Evolutionary conservation across 23 tunicate genomes (phyloP), one percentile per base, ranked within the genome.

Genomic region (Oikopleura albicans): DNA sequence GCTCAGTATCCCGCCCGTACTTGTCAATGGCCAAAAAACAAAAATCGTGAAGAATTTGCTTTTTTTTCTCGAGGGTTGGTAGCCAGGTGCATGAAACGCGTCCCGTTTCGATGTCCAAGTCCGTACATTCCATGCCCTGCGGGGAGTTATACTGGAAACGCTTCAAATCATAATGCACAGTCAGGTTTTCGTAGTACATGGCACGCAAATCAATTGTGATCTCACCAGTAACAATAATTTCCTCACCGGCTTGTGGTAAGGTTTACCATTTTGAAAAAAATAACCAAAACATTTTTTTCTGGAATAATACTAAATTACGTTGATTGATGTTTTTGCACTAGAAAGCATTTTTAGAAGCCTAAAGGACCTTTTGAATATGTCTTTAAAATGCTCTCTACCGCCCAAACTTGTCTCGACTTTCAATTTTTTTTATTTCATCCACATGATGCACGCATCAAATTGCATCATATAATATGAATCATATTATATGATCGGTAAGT

Each of bases 21-120:
- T 71, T 71, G 37, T 71, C 79, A 71, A 71, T 71, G 4, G 79
- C 79, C 37, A 71, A 71, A 29, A 71, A 71, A 31, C 79, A 71
- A 29, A 71, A 71, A 37, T 29, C 79, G 35, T 16, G 37, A 71
- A 71, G 33, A 22, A 2, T 71, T 31, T 71, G 79, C 37, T 71
- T 29, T 71, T 2, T 4, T 29, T 71, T 34, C 35, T 71, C 35
- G 37, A 16, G 36, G 27, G 79, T 71, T 16, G 79, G 79, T 12
- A 29, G 2, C 79, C 79, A 71, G 79, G 79, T 71, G 31, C 79
- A 71, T 16, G 37, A 27, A 31, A 37, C 79, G 2, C 79, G 79
- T 71, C 79, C 79, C 27, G 79, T 71, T 71, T 16, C 31, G 28
- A 22, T 71, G 79, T 71, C 79, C 4, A 71, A 2, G 2, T 71